These are phyloP conservation scores for Rotaria magnacalcarata DNA, from an alignment of 2,888 invertebrate genomes.

Conservation along the genomic window DNA sequence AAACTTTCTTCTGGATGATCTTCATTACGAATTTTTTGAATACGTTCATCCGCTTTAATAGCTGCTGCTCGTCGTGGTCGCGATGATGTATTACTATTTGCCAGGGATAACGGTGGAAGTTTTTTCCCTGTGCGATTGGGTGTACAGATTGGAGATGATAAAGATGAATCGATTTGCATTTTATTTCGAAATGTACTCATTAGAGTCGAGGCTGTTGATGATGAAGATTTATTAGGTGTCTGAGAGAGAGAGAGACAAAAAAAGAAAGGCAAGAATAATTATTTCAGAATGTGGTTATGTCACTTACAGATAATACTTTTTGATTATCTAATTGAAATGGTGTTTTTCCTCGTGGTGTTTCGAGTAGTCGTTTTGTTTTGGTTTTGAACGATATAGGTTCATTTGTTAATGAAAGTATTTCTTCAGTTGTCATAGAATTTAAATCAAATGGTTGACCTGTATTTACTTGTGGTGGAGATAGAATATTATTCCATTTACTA, in stretches of 20 bases:
- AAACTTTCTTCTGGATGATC: not conserved
- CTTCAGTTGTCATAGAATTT: not conserved
- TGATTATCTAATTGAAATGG: not conserved
- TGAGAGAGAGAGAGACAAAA: not conserved
- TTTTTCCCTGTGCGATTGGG: not conserved
- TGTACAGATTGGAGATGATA: not conserved
- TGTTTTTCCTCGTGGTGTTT: slow-evolving; percentile 35
- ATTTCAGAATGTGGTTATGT: not conserved
- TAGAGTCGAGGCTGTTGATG: not conserved
- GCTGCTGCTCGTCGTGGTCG: slow-evolving; percentile 20
- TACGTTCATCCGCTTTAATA: slow-evolving; percentile 18
- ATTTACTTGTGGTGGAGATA: slow-evolving; percentile 21
- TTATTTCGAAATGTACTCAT: slow-evolving; percentile 10
- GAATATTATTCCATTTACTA: slow-evolving; percentile 8
- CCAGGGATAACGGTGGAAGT: not conserved
- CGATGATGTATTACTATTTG: not conserved
- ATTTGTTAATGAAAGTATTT: not conserved
- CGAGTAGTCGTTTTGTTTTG: not conserved
- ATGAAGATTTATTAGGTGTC: not conserved
- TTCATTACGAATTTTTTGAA: not conserved
- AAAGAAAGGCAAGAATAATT: not conserved
- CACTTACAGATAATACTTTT: not conserved
- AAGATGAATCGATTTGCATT: not conserved
- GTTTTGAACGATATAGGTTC: not conserved
- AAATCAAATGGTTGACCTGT: not conserved